phyloP scores from a whole-genome alignment of 2,113 vertebrate genomes.

The Laticauda colubrina region DNA sequence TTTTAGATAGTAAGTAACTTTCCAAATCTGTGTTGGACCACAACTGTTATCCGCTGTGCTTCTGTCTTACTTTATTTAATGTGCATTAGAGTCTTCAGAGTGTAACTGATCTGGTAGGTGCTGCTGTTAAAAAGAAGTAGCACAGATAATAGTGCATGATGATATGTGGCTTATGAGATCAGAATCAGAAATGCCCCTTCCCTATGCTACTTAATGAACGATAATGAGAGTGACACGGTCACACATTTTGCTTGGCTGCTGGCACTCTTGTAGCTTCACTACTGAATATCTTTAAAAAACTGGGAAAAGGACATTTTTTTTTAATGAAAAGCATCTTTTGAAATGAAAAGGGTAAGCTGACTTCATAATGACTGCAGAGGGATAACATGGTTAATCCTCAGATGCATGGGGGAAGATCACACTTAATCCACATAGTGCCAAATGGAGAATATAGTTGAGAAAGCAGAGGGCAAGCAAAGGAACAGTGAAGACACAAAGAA shows the following conservation, averaged over 20 bases:
- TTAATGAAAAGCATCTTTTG: constrained; percentile 44
- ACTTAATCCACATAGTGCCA: constrained; percentile 31
- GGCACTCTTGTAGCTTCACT: neutral
- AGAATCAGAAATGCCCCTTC: neutral
- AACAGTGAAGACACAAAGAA: neutral
- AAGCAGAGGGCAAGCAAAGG: neutral
- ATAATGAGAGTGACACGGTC: neutral
- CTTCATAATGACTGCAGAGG: constrained; percentile 33
- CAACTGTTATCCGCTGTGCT: too few species aligned
- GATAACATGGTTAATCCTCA: constrained; percentile 53
- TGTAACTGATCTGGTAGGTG: neutral
- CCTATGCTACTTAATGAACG: neutral
- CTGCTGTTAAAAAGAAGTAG: neutral
- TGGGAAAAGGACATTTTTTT: constrained; percentile 20
- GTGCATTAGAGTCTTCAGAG: neutral
- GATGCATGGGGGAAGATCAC: constrained; percentile 45
- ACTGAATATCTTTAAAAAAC: neutral
- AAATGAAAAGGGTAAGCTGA: constrained; percentile 30
- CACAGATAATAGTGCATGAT: neutral
- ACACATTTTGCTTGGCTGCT: neutral
- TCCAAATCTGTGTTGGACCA: neutral
- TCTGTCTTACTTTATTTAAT: neutral
- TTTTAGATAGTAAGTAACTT: neutral
- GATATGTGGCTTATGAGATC: neutral
- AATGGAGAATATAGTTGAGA: constrained; percentile 7